Evolutionary conservation across 1,140 invertebrate genomes (phyloP).

Genomic region (Euura saliciscinereae): DNA sequence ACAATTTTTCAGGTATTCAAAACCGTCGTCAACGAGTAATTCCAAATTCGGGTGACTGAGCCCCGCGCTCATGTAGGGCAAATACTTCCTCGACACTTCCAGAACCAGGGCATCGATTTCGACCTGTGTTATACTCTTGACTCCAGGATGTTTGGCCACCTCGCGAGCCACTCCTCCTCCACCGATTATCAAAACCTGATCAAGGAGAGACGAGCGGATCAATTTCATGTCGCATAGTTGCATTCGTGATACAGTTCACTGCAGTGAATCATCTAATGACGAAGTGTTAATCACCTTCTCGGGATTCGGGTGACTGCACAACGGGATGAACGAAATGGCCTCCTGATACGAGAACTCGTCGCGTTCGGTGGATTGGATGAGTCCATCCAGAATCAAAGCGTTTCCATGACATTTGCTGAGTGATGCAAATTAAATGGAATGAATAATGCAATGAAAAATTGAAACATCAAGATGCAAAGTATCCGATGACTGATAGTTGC

Average conservation of each 20-base stretch:
- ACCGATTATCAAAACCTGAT: conserved; percentile 91
- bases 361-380: conserved; percentile 94
- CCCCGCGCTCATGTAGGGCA: conserved; percentile 90
- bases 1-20: conserved; percentile 91
- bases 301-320: conserved; percentile 91
- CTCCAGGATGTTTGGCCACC: conserved; percentile 89
- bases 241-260: too few species aligned
- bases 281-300: conserved; percentile 70
- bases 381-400: conserved; percentile 93
- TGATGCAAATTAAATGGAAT: too few species aligned
- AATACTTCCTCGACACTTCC: conserved; percentile 87
- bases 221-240: too few species aligned
- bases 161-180: conserved; percentile 96
- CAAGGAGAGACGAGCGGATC: too few species aligned
- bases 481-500: too few species aligned
- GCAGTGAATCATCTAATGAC: too few species aligned
- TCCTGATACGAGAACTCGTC: conserved; percentile 99
- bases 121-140: conserved; percentile 82
- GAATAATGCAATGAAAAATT: too few species aligned
- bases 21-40: conserved; percentile 90
- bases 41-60: conserved; percentile 85
- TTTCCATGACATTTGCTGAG: conserved; percentile 84
- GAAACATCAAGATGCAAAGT: too few species aligned
- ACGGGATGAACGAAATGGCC: conserved; percentile 94
- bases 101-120: conserved; percentile 95